These are phyloP conservation scores for Syrista parreyssii DNA, from an alignment of 2,888 invertebrate genomes.

Conservation along the genomic window DNA sequence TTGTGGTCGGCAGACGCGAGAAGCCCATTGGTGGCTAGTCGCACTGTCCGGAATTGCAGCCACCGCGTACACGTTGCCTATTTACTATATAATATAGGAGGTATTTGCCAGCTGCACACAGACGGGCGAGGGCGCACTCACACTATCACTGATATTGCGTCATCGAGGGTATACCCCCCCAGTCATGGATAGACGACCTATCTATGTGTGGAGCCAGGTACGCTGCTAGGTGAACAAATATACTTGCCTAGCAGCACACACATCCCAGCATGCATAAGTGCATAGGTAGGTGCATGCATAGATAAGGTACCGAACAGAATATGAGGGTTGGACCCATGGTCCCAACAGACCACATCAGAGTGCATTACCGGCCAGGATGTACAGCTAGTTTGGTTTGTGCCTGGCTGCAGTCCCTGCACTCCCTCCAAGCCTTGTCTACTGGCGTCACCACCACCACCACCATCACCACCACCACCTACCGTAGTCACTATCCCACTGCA, in stretches of 20 bases:
- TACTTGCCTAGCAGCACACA: neutral
- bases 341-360: conserved; percentile 37
- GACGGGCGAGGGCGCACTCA: neutral
- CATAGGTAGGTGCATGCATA: conserved; percentile 25
- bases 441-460: conserved; percentile 8
- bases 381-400: conserved; percentile 29
- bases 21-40: neutral
- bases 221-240: neutral
- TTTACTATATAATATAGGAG: neutral
- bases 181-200: neutral
- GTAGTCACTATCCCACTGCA: conserved; percentile 11
- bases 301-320: conserved; percentile 35
- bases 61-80: neutral
- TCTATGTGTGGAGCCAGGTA: neutral
- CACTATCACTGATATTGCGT: neutral
- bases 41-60: neutral
- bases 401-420: conserved; percentile 12
- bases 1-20: neutral
- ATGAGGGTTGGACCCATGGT: conserved; percentile 2
- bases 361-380: conserved; percentile 39
- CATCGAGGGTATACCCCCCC: neutral
- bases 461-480: conserved; percentile 10
- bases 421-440: conserved; percentile 7
- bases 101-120: neutral
- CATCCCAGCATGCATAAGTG: conserved; percentile 9